Evolutionary conservation across 2,888 invertebrate species (phyloP), one percentile per base, ranked within the genome.

Genomic region (Epinotia ramella): DNA sequence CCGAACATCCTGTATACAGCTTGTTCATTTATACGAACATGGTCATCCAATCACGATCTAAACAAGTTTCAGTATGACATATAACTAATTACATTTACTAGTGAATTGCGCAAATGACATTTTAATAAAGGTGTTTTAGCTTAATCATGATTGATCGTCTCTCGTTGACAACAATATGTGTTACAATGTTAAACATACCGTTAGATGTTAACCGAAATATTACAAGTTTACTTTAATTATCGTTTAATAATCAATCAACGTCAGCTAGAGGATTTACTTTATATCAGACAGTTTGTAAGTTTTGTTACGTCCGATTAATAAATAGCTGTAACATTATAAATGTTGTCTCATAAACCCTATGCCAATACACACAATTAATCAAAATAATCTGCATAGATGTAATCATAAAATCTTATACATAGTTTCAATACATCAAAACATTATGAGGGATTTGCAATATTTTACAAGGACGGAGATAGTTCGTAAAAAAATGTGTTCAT

Each of bases 71-170:
- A 64, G 9, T 72, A 66, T 16, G 49, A 71, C 60, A 53, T 13
- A 40, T 18, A 53, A 63, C 33, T 59, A 67, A 71, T 75, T 71
- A 60, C 28, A 71, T 56, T 46, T 67, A 62, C 53, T 62, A 20
- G 62, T 67, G 62, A 76, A 73, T 78, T 77, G 74, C 78, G 75
- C 56, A 78, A 78, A 68, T 73, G 77, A 70, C 77, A 77, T 77
- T 78, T 74, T 71, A 75, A 69, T 75, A 77, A 78, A 77, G 73
- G 75, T 75, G 68, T 66, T 53, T 60, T 49, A 70, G 46, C 59
- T 64, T 53, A 69, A 62, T 64, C 20, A 70, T 72, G 69, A 78
- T 78, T 74, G 63, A 77, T 78, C 59, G 56, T 76, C 60, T 20
- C 13, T 28, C 28, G 67, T 63, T 70, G 72, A 73, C 69, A 71